Conservation (phyloP, 2,113 vertebrate species). For the Hypocryptadius cinnamomeus region DNA sequence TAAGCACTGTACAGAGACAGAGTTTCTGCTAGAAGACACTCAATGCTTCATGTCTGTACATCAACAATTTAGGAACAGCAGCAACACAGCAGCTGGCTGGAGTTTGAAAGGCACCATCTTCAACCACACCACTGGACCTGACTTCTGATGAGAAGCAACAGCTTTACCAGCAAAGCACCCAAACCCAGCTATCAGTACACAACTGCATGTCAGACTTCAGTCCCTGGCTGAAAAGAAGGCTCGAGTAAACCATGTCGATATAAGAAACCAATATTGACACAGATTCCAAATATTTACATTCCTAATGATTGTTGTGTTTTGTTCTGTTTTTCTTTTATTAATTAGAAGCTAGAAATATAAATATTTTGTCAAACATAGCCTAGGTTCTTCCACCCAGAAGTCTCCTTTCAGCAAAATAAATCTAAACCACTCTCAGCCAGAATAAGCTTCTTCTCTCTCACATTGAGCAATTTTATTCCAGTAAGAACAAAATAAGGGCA, state of each 20-base stretch:
- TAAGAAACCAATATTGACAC: not conserved
- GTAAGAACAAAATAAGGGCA: not conserved
- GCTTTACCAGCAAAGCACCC: not conserved
- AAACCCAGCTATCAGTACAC: not conserved
- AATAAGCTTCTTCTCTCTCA: not conserved
- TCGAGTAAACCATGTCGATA: not conserved
- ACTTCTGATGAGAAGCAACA: not conserved
- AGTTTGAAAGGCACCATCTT: not conserved
- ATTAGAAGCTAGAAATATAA: slow-evolving; percentile 13
- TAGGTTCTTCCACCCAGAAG: not conserved
- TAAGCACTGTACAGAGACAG: not conserved
- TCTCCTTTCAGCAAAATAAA: not conserved
- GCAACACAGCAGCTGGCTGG: not conserved
- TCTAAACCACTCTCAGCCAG: not conserved
- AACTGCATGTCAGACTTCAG: not conserved
- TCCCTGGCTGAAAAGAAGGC: not conserved
- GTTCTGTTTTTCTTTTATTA: not conserved
- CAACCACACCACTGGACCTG: not conserved
- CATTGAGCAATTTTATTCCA: not conserved
- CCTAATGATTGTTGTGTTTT: not conserved
- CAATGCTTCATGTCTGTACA: not conserved
- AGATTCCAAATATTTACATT: slow-evolving; percentile 29
- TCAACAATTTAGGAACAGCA: not conserved
- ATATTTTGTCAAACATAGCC: not conserved
- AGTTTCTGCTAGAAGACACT: not conserved